Evolutionary conservation across 1,140 invertebrate species (phyloP).

Genomic region (Musca domestica): DNA sequence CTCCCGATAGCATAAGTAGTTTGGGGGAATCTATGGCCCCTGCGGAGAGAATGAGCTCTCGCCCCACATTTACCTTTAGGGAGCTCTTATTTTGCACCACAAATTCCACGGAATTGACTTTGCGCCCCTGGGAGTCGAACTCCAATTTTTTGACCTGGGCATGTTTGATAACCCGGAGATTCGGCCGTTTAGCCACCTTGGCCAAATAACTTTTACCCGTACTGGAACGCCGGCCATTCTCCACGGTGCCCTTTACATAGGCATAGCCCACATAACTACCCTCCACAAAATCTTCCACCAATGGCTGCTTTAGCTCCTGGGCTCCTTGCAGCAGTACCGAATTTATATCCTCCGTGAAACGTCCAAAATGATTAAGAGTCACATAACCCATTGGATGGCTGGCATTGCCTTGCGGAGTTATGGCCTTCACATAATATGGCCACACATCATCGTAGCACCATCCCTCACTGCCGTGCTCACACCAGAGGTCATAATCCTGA

Average conservation of each 20-base stretch:
- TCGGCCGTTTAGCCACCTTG: conserved; percentile 59
- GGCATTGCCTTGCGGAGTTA: conserved; percentile 4
- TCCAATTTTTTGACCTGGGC: conserved; percentile 70
- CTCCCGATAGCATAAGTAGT: conserved; percentile 58
- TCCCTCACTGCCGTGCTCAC: conserved; percentile 56
- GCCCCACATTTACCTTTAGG: conserved; percentile 40
- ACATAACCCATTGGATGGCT: conserved; percentile 53
- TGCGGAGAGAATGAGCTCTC: conserved; percentile 60
- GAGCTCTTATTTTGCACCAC: conserved; percentile 58
- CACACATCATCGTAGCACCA: conserved; percentile 67
- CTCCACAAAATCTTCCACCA: conserved; percentile 57
- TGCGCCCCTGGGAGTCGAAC: conserved; percentile 64
- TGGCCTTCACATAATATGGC: conserved; percentile 59
- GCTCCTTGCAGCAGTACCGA: conserved; percentile 47
- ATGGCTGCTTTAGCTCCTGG: conserved; percentile 41
- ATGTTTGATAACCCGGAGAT: conserved; percentile 70
- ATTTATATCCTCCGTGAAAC: conserved; percentile 15
- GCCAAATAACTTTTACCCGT: conserved; percentile 55
- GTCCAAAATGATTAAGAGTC: conserved; percentile 56
- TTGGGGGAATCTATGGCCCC: conserved; percentile 59
- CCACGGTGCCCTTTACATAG: conserved; percentile 43
- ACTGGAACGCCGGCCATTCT: conserved; percentile 58
- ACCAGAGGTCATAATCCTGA: conserved; percentile 63
- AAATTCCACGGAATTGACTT: conserved; percentile 72
- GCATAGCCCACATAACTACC: conserved; percentile 54